Evolutionary conservation across 2,888 invertebrate species (phyloP).

Genomic region (Glaucopsyche alexis): DNA sequence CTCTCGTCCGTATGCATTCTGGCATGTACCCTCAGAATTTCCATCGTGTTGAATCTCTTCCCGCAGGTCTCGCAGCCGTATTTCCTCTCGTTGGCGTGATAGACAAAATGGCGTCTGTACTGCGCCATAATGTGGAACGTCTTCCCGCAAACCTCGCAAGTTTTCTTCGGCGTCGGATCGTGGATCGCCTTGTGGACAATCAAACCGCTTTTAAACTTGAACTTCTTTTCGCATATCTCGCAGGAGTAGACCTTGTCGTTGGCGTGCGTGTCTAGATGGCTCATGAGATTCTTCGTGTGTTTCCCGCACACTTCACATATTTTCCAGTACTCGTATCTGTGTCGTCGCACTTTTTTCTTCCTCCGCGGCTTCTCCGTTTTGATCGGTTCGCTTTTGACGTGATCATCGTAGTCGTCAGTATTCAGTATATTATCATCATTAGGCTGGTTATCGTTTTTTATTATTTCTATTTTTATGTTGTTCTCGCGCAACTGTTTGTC

Average conservation of each 20-base stretch:
- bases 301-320: slow-evolving; percentile 74
- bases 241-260: slow-evolving; percentile 65
- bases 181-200: slow-evolving; percentile 69
- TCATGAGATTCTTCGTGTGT: slow-evolving; percentile 61
- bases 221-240: slow-evolving; percentile 70
- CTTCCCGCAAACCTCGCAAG: slow-evolving; percentile 77
- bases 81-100: slow-evolving; percentile 77
- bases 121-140: slow-evolving; percentile 74
- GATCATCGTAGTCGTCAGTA: slow-evolving; percentile 46
- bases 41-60: slow-evolving; percentile 75
- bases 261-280: slow-evolving; percentile 70
- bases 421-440: slow-evolving; percentile 40
- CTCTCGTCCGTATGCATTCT: slow-evolving; percentile 73
- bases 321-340: slow-evolving; percentile 67
- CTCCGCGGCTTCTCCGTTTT: slow-evolving; percentile 44
- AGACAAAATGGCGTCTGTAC: slow-evolving; percentile 72
- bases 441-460: slow-evolving; percentile 43
- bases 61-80: slow-evolving; percentile 75
- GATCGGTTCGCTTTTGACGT: slow-evolving; percentile 36
- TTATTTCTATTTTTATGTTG: slow-evolving; percentile 55
- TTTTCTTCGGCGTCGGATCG: slow-evolving; percentile 69
- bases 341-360: slow-evolving; percentile 52
- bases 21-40: slow-evolving; percentile 72
- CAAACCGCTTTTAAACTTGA: slow-evolving; percentile 72
- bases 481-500: slow-evolving; percentile 55